Percentiles rank a stretch among this genome's conserved stretches.
phyloP scores from a whole-genome alignment of 2,888 invertebrate species.

The Drosophila affinis region DNA sequence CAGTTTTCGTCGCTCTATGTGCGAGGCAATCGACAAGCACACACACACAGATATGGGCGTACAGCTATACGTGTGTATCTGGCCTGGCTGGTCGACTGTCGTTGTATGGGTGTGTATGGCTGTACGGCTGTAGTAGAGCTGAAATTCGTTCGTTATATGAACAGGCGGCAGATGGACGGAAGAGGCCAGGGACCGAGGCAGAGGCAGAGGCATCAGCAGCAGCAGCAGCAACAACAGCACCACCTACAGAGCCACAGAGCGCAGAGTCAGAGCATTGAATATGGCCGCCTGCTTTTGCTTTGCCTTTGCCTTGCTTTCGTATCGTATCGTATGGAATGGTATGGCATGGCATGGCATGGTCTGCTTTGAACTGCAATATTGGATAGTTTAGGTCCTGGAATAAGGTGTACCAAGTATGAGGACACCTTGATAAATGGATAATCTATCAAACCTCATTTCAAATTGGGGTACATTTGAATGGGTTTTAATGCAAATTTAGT shows the following conservation, averaged over 20 bases:
- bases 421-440: neutral
- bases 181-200: slow-evolving; percentile 11
- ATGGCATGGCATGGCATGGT: slow-evolving; percentile 45
- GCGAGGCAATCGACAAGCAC: slow-evolving; percentile 14
- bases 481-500: neutral
- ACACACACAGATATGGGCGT: slow-evolving; percentile 8
- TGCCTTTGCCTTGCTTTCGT: slow-evolving; percentile 47
- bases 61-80: slow-evolving; percentile 52
- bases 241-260: slow-evolving; percentile 51
- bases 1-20: slow-evolving; percentile 26
- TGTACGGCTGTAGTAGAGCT: slow-evolving; percentile 15
- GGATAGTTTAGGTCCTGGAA: slow-evolving; percentile 19
- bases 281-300: slow-evolving; percentile 58
- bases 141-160: slow-evolving; percentile 74
- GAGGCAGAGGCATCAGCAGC: slow-evolving; percentile 9
- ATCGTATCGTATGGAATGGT: slow-evolving; percentile 39
- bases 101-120: slow-evolving; percentile 33
- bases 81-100: slow-evolving; percentile 43
- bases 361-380: slow-evolving; percentile 40
- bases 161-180: slow-evolving; percentile 47
- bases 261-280: slow-evolving; percentile 63
- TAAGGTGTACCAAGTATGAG: slow-evolving; percentile 4
- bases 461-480: neutral
- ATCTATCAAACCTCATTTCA: accelerated
- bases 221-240: slow-evolving; percentile 41